These are phyloP conservation scores for Propithecus coquereli DNA, from an alignment of 2,113 vertebrate species.

Conservation along the genomic window DNA sequence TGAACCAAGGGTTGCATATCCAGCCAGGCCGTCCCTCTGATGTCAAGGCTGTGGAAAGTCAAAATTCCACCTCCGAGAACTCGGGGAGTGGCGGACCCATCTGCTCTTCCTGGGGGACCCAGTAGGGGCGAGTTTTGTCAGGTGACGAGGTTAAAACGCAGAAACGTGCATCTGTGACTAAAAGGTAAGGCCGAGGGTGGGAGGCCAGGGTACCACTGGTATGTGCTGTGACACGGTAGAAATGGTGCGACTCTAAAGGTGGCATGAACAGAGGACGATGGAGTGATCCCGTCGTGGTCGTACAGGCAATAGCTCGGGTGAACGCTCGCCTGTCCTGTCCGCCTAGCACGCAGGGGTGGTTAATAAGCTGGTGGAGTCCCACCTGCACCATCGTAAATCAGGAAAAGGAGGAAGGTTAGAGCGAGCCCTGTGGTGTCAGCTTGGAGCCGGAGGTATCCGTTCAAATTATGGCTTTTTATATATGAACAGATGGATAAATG, in stretches of 20 bases:
- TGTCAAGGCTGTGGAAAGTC: not conserved
- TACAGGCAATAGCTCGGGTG: not conserved
- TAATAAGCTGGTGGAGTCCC: too few relatives aligned
- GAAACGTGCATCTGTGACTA: not conserved
- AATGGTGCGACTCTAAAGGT: not conserved
- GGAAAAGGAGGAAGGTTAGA: too few relatives aligned
- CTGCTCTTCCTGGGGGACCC: not conserved
- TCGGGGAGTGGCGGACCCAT: not conserved
- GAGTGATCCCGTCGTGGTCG: rapidly evolving
- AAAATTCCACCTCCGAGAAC: not conserved
- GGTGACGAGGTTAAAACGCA: not conserved
- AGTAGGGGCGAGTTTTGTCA: not conserved
- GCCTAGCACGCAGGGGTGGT: too few relatives aligned
- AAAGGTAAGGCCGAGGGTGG: not conserved
- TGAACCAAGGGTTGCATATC: not conserved
- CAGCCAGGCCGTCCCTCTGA: not conserved
- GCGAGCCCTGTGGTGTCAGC: too few relatives aligned
- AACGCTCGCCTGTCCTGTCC: not conserved
- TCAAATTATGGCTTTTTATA: too few relatives aligned
- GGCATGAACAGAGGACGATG: too few relatives aligned
- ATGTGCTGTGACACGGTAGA: not conserved
- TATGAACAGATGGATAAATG: too few relatives aligned
- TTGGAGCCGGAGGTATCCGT: too few relatives aligned
- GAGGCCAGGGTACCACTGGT: too few relatives aligned
- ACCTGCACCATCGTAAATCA: too few relatives aligned